These are phyloP conservation scores for Rhagologus leucostigma DNA, from an alignment of 2,113 vertebrate species.

Conservation along the genomic window DNA sequence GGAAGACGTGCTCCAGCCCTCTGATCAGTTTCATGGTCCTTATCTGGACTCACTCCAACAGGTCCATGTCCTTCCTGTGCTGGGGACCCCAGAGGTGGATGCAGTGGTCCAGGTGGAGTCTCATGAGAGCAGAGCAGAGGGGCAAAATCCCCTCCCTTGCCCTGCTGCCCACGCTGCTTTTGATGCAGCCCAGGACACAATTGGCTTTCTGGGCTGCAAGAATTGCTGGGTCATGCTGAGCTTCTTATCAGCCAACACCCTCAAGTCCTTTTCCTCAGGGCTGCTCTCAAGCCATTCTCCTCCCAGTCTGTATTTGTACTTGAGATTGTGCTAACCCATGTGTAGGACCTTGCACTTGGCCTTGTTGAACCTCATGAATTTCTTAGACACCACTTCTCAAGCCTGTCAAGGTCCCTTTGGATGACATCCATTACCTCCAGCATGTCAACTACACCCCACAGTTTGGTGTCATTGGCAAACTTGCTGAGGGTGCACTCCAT, in stretches of 20 bases:
- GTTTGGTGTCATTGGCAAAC: neutral
- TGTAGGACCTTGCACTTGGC: neutral
- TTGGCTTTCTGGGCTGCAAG: neutral
- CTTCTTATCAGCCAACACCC: neutral
- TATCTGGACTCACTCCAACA: neutral
- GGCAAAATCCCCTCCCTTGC: accelerated
- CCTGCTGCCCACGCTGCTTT: accelerated
- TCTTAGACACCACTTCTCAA: no score
- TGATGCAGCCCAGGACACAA: accelerated
- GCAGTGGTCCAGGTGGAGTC: neutral
- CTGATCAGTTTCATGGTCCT: neutral
- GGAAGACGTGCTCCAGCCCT: neutral
- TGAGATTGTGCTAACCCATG: no score
- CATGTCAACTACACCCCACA: neutral
- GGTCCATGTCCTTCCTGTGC: neutral
- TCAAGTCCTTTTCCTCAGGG: neutral
- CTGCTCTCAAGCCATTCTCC: neutral
- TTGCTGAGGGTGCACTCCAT: neutral
- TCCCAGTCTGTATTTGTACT: neutral
- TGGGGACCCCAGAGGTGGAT: neutral
- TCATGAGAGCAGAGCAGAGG: neutral
- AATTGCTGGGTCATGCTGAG: neutral
- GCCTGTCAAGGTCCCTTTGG: neutral
- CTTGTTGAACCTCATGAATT: neutral
- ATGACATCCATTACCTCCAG: neutral